Conservation (phyloP, 1,140 invertebrate species). For the Stenopsyche tienmushanensis region DNA sequence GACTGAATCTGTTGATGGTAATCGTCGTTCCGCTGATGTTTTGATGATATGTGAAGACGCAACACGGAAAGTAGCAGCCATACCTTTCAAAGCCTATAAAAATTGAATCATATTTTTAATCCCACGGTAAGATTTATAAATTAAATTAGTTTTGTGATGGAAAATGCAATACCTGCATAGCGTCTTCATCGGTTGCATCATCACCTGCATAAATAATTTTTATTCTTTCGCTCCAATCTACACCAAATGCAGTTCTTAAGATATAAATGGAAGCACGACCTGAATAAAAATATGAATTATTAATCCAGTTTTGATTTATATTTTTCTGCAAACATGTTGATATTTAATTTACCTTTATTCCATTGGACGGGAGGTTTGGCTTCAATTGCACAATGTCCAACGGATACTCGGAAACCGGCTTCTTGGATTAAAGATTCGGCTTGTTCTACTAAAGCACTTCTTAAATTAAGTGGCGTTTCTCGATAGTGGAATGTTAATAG, state of each 20-base stretch:
- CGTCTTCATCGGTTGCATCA: conserved; percentile 88
- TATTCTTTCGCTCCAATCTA: conserved; percentile 89
- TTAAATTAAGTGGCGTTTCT: conserved; percentile 70
- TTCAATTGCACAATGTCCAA: conserved; percentile 82
- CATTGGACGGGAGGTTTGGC: conserved; percentile 86
- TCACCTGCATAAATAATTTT: conserved; percentile 89
- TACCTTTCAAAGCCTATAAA: conserved; percentile 77
- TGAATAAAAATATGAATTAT: conserved; percentile 42
- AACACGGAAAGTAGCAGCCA: conserved; percentile 88
- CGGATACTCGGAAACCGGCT: conserved; percentile 73
- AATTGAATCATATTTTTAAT: conserved; percentile 9
- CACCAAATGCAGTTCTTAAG: conserved; percentile 81
- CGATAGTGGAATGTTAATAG: conserved; percentile 86
- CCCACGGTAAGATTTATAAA: neutral
- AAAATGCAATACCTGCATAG: conserved; percentile 71
- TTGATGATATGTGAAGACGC: conserved; percentile 81
- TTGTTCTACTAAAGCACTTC: conserved; percentile 64
- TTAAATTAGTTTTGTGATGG: neutral
- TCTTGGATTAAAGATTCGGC: conserved; percentile 72
- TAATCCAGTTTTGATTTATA: neutral
- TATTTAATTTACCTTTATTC: conserved; percentile 68
- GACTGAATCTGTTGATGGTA: conserved; percentile 85
- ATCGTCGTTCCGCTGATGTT: conserved; percentile 79
- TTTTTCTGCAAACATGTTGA: too few relatives aligned
- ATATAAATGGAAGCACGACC: conserved; percentile 87